Evolutionary conservation across 2,888 invertebrate species (phyloP).

Genomic region (Celastrina argiolus): DNA sequence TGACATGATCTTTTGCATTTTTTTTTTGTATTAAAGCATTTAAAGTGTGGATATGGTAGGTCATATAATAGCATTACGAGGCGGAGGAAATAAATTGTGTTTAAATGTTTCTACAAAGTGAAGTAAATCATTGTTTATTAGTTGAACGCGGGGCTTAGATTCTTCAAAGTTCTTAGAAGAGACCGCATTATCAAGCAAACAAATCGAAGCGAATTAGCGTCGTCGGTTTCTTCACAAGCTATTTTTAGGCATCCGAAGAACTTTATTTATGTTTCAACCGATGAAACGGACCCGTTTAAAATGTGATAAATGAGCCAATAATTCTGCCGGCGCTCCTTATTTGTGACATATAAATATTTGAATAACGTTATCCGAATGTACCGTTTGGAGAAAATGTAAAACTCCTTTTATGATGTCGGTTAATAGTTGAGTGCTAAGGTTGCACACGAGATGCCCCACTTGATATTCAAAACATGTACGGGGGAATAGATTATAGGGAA

Average conservation of each 20-base stretch:
- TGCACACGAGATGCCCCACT: conserved; percentile 31
- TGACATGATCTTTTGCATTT: too few species aligned
- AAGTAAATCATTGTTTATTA: conserved; percentile 5
- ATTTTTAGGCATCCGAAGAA: conserved; percentile 7
- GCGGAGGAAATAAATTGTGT: background rate
- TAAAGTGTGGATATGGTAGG: too few species aligned
- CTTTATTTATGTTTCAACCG: background rate
- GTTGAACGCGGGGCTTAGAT: background rate
- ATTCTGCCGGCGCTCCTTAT: conserved; percentile 8
- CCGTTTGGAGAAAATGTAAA: conserved; percentile 15
- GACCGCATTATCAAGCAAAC: conserved; percentile 1
- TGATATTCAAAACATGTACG: conserved; percentile 42
- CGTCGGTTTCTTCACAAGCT: background rate
- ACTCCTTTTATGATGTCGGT: conserved; percentile 19
- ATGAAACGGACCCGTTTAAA: background rate
- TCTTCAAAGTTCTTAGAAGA: background rate
- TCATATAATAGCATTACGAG: background rate
- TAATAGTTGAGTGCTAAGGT: conserved; percentile 19
- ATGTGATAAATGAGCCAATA: conserved; percentile 8
- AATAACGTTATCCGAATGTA: conserved; percentile 12
- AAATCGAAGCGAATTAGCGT: conserved; percentile 3
- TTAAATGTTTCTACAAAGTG: background rate
- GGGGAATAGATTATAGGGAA: conserved; percentile 43
- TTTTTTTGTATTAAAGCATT: too few species aligned
- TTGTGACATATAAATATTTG: conserved; percentile 18